Conservation (phyloP, 2,113 vertebrate genomes). For the Globicephala melas region DNA sequence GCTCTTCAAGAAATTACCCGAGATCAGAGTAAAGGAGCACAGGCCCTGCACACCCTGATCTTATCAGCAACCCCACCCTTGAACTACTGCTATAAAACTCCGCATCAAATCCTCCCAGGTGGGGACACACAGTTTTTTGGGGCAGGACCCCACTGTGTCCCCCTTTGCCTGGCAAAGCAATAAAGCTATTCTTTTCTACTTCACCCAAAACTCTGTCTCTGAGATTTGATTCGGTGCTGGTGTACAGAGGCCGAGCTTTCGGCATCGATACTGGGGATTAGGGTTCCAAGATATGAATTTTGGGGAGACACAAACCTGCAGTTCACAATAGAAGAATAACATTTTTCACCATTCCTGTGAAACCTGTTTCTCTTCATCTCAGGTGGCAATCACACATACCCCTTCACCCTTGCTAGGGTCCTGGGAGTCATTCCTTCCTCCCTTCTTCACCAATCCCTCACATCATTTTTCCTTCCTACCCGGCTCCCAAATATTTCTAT, state of each 20-base stretch:
- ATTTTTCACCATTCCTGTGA: not conserved
- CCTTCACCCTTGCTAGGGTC: not conserved
- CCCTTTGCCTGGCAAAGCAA: not conserved
- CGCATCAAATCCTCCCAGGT: not conserved
- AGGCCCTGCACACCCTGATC: not conserved
- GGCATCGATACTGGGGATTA: not conserved
- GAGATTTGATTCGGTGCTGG: not conserved
- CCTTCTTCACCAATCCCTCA: not conserved
- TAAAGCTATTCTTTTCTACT: not conserved
- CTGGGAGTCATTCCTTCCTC: not conserved
- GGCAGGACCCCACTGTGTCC: not conserved
- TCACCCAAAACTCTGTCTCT: not conserved
- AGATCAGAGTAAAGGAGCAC: not conserved
- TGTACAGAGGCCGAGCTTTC: not conserved
- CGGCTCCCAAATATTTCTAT: not conserved
- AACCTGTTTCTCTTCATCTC: not conserved
- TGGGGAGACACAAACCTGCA: not conserved
- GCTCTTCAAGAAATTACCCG: not conserved
- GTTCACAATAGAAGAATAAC: not conserved
- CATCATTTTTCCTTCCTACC: not conserved
- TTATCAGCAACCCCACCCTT: too few relatives aligned
- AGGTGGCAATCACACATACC: accelerated
- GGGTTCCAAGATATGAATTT: not conserved
- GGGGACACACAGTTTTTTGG: not conserved
- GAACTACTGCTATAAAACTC: not conserved